Evolutionary conservation across 2,797 vertebrate species (phyloP).

Genomic region (Dryobates pubescens): DNA sequence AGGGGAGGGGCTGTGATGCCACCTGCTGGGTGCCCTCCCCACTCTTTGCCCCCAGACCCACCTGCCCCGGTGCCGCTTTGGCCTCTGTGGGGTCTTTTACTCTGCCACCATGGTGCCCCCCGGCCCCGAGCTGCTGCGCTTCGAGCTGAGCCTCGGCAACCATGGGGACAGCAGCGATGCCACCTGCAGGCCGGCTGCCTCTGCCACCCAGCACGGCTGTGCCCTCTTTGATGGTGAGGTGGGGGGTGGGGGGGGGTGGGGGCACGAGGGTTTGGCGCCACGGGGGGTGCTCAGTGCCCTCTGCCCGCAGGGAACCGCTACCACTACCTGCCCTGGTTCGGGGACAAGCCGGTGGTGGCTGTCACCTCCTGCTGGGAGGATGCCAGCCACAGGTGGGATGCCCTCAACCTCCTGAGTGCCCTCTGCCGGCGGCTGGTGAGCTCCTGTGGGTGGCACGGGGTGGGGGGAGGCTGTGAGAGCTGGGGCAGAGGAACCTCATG

Average conservation of each 20-base stretch:
- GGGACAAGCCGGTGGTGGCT: constrained; percentile 74
- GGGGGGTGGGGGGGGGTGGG: too few relatives aligned
- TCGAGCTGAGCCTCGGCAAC: constrained; percentile 77
- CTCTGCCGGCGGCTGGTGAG: constrained; percentile 71
- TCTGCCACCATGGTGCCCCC: constrained; percentile 74
- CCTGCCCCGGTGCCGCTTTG: constrained; percentile 50
- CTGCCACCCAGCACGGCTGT: constrained; percentile 59
- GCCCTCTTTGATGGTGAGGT: constrained; percentile 69
- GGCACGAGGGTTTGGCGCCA: too few relatives aligned
- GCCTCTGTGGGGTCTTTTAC: constrained; percentile 75
- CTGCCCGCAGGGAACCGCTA: constrained; percentile 62
- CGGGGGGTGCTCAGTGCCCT: not conserved
- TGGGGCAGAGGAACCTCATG: too few relatives aligned
- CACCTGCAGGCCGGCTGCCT: constrained; percentile 69
- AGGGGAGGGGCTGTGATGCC: too few relatives aligned
- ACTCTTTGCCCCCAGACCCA: not conserved
- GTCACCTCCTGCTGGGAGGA: constrained; percentile 77
- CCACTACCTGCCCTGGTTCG: constrained; percentile 76
- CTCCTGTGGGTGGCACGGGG: not conserved
- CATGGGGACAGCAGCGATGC: constrained; percentile 69
- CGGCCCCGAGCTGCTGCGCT: constrained; percentile 65
- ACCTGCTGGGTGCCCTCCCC: too few relatives aligned
- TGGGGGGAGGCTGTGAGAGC: too few relatives aligned
- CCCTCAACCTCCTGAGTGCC: constrained; percentile 65
- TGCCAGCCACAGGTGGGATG: constrained; percentile 42